Evolutionary conservation across 2,888 invertebrate genomes (phyloP).

Genomic region (Altica lythri): DNA sequence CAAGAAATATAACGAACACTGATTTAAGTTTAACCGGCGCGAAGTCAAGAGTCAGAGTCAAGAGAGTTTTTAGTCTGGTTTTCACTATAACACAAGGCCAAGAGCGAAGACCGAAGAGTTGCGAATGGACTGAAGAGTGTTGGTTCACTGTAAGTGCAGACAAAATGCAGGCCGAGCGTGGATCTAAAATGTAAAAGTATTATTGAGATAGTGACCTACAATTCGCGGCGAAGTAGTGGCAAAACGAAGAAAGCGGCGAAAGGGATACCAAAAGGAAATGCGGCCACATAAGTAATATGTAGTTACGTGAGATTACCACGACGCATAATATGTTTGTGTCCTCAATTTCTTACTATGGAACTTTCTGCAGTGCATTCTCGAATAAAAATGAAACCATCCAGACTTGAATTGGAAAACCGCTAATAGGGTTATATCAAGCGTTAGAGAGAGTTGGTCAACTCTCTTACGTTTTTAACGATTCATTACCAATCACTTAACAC

Average conservation of each 20-base stretch:
- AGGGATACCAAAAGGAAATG: constrained; percentile 57
- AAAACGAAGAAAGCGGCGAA: constrained; percentile 58
- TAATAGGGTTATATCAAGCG: constrained; percentile 30
- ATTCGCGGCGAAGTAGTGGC: constrained; percentile 56
- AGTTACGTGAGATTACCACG: constrained; percentile 58
- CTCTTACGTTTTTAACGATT: no score
- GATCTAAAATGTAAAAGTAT: constrained; percentile 53
- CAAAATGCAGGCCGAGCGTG: constrained; percentile 44
- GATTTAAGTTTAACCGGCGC: neutral
- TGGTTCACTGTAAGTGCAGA: constrained; percentile 51
- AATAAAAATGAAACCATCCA: constrained; percentile 54
- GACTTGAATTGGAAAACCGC: constrained; percentile 36
- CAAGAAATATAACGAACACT: constrained; percentile 32
- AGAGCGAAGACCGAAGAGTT: constrained; percentile 24
- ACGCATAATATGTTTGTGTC: constrained; percentile 56
- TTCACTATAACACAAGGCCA: constrained; percentile 32
- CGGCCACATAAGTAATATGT: constrained; percentile 56
- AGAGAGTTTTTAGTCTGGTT: constrained; percentile 21
- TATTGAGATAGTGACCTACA: constrained; percentile 58
- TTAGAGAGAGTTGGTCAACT: no score
- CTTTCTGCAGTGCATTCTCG: constrained; percentile 53
- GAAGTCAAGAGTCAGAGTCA: neutral
- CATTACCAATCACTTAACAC: no score
- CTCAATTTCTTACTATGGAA: constrained; percentile 47
- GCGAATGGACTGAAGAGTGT: constrained; percentile 29